phyloP scores from a whole-genome alignment of 2,888 invertebrate species.

The Andrena bicolor region DNA sequence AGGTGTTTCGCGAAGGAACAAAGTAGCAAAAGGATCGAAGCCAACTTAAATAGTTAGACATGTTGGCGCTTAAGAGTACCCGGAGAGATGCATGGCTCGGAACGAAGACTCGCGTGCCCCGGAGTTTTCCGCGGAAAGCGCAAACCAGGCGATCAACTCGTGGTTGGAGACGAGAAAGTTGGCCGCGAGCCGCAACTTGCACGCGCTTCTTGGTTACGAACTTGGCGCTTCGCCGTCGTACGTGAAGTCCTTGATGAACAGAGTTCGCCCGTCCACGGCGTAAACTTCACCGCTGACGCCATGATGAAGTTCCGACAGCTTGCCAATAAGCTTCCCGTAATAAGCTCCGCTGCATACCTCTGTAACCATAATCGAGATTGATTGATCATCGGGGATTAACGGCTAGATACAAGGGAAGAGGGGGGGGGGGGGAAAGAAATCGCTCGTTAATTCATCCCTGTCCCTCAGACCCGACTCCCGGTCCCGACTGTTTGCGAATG shows the following conservation, averaged over 20 bases:
- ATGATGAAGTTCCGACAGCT: slow-evolving; percentile 92
- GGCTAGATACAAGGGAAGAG: neutral
- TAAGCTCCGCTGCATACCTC: slow-evolving; percentile 86
- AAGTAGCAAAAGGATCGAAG: slow-evolving; percentile 31
- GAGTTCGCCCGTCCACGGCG: slow-evolving; percentile 94
- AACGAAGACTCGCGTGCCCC: neutral
- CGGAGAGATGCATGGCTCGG: too few species aligned
- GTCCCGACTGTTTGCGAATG: neutral
- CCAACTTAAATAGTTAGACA: too few species aligned
- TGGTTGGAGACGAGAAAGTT: slow-evolving; percentile 33
- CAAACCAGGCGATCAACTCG: slow-evolving; percentile 15
- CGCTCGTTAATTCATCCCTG: neutral
- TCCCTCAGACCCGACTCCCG: neutral
- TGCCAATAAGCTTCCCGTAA: slow-evolving; percentile 92
- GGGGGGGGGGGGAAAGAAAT: neutral
- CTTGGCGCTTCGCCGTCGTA: slow-evolving; percentile 97
- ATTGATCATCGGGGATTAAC: slow-evolving; percentile 47
- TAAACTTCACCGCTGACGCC: slow-evolving; percentile 94
- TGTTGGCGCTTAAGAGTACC: too few species aligned
- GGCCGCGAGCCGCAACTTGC: too few species aligned
- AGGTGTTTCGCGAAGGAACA: slow-evolving; percentile 24
- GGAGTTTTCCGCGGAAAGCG: neutral
- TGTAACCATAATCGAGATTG: slow-evolving; percentile 65
- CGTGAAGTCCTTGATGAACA: slow-evolving; percentile 94
- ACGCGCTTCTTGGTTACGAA: slow-evolving; percentile 82